Base-by-base conservation (phyloP, 2,797 vertebrate genomes). In the Tympanoctomys barrerae region DNA sequence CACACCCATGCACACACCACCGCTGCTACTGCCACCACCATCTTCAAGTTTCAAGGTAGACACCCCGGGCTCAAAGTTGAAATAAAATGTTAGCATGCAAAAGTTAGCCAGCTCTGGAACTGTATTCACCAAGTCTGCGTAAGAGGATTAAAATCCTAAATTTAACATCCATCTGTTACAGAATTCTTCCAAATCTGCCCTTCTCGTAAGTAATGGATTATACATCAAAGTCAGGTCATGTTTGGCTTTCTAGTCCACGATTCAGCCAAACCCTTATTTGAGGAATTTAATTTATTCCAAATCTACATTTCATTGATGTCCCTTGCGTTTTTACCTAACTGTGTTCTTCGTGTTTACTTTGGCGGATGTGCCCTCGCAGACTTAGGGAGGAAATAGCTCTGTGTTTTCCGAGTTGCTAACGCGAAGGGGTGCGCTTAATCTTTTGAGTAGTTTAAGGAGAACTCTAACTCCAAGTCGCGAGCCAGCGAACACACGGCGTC, bases 401-500 rank as follows among this genome's bases (percentile, higher is more conserved):
- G 97, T 97, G 97, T 97, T 96, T 98, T 97, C 94, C 98, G 97
- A 97, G 96, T 96, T 97, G 94, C 95, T 97, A 92, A 97, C 85
- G 71, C 97, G 97, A 97, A 98, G 97, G 95, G 97, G 97, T 97
- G 96, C 96, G 97, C 96, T 98, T 98, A 97, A 97, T 98, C 98
- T 98, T 97, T 31, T 84, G 89, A 97, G 83, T 97, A 97, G 96
- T 96, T 97, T 94, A 95, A 96, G 97, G 94, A 94, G 91, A 98
- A 98, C 97, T 97, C 97, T 95, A 96, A 96, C 94, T 96, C 97
- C 97, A 98, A 97, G 96, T 97, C 0, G 0, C 2, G 33, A 92
- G 96, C 97, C 97, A 98, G 96, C 90, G 96, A 98, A 97, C 95
- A 97, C 93, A 93, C 13, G 22, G 87, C 86, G 94, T 86, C 94